Base-by-base conservation (phyloP, 2,113 vertebrate genomes). In the Variabilichromis moorii region DNA sequence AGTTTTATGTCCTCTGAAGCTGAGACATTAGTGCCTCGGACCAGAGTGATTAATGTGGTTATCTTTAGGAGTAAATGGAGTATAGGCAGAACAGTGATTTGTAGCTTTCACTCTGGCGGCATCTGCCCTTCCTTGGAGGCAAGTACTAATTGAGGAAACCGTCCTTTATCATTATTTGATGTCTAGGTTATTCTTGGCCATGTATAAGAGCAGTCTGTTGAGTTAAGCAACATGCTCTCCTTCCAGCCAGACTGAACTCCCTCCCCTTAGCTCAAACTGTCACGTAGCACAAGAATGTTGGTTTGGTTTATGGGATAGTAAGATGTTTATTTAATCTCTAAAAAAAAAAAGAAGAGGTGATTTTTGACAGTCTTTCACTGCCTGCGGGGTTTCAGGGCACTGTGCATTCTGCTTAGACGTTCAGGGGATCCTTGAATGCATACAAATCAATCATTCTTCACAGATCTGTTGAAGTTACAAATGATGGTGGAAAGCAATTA, bases 281-380 rank as follows among this genome's bases (percentile, higher is more conserved):
- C 90, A 93, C 88, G 82, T 90, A 94, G 84, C 83, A 90, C 86
- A 89, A 90, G 86, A 94, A 95, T 94, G 90, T 51, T 78, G 45
- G 45, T 78, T 84, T 87, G 85, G 81, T 83, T 59, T 89, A 55
- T 50, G 53, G 76, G 45, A 80, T 66, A 81, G 54, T 81, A 79
- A 87, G 80, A 78, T 83, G 82, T 90, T 89, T 78, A 88, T 91
- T 86, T 88, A 91, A 92, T 91, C 79, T 45, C 80, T 80, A 47
- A 81, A 79, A 71, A 82, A 82, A 63, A 3, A 83, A 59, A 78
- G 37, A 9, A 1, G 33, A 21, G 40, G 5, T 71, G 13, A 37
- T 14, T 89, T 84, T 26, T 55, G 63, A 57, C 66, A 33, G 76
- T 26, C 19, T 28, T 12, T 1, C 73, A 31, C 45, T 31, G 73